Evolutionary conservation across 2,888 invertebrate genomes (phyloP), one percentile per base, ranked within the genome.

Genomic region (Keiferia lycopersicella): DNA sequence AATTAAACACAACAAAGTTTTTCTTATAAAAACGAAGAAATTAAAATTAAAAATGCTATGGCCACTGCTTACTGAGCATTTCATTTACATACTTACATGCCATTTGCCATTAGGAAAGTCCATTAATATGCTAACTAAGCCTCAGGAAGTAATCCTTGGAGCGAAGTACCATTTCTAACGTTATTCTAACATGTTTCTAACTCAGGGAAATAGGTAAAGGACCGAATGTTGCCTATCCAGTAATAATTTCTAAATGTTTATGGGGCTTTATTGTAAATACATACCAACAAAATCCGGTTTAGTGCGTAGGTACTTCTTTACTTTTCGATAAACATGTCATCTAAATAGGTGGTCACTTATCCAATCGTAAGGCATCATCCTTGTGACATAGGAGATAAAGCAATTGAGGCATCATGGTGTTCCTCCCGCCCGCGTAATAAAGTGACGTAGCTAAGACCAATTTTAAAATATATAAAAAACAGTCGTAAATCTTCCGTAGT

Each of bases 81-180:
- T 12, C 6, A 34, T 59, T 59, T 41, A 38, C 59, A 59, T 59
- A 41, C 22, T 41, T 59, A 59, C 59, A 59, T 59, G 59, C 41
- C 22, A 59, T 59, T 59, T 59, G 12, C 38, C 22, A 59, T 41
- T 59, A 41, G 6, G 34, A 41, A 38, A 39, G 22, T 22, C 12
- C 39, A 41, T 59, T 59, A 41, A 59, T 39, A 59, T 59, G 41
- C 38, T 59, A 26, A 30, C 53, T 53, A 53, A 26, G 26, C 53
- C 26, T n/a, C 16, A 11, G 51, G 20, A 51, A 22, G 10, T 18
- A 51, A 51, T 18, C 51, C 51, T 51, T 51, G 51, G 22, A 22
- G 20, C 18, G 11, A 51, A 51, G 18, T 20, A 22, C 20, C 11
- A 18, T 22, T 14, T 45, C 14, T 45, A 45, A 14, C 16, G n/a